Evolutionary conservation across 1,140 invertebrate genomes (phyloP).

Genomic region (Aphidius ervi): DNA sequence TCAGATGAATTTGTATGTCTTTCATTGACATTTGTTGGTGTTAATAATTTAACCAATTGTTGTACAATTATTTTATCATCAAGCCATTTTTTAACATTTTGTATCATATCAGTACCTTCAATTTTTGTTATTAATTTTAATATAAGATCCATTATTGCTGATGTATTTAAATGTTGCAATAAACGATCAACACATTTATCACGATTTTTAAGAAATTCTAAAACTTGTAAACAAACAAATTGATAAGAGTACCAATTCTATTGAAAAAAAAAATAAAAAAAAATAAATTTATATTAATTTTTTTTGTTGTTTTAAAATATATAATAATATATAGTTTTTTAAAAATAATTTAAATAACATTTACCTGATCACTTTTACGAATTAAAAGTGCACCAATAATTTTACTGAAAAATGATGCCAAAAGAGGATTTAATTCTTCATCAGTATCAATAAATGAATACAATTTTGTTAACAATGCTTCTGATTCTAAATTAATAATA

Average conservation of each 20-base stretch:
- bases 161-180: slow-evolving; percentile 86
- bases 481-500: slow-evolving; percentile 55
- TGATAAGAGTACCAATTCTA: slow-evolving; percentile 90
- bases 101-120: slow-evolving; percentile 71
- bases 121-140: slow-evolving; percentile 83
- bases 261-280: slow-evolving; percentile 10
- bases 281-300: no score
- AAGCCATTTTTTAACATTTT: slow-evolving; percentile 82
- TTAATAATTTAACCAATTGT: slow-evolving; percentile 74
- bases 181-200: slow-evolving; percentile 82
- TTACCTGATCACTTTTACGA: slow-evolving; percentile 72
- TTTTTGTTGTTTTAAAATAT: background rate
- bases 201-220: slow-evolving; percentile 85
- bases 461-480: slow-evolving; percentile 73
- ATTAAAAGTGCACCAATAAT: slow-evolving; percentile 83
- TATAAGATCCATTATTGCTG: slow-evolving; percentile 91
- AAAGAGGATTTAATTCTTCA: slow-evolving; percentile 84
- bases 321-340: no score
- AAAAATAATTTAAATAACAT: slow-evolving; percentile 25
- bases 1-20: slow-evolving; percentile 78
- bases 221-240: slow-evolving; percentile 81
- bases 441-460: slow-evolving; percentile 86
- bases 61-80: slow-evolving; percentile 82
- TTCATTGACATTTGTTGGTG: slow-evolving; percentile 67
- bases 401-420: slow-evolving; percentile 95